These are phyloP conservation scores for Hipposideros larvatus DNA, from an alignment of 2,797 vertebrate species.

Conservation along the genomic window DNA sequence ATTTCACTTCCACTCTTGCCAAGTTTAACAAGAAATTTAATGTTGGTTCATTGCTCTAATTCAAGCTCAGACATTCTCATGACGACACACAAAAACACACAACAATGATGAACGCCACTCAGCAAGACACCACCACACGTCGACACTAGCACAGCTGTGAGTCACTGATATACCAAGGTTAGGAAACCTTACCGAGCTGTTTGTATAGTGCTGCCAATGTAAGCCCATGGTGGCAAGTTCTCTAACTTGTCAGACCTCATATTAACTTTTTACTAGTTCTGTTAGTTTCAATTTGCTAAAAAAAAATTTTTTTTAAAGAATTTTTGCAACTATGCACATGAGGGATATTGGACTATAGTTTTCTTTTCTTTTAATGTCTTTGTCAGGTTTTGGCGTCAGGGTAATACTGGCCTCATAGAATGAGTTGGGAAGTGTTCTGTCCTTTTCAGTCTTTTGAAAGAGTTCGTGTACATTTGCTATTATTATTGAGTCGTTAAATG, in stretches of 20 bases:
- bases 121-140: too few relatives aligned
- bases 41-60: too few relatives aligned
- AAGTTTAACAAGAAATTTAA: too few relatives aligned
- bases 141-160: too few relatives aligned
- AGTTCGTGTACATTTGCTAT: neutral
- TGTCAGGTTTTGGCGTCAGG: neutral
- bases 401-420: neutral
- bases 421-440: neutral
- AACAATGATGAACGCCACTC: too few relatives aligned
- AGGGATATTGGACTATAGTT: neutral
- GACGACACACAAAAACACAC: too few relatives aligned
- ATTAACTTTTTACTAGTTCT: neutral
- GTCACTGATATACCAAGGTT: too few relatives aligned
- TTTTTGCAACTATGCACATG: neutral
- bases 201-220: too few relatives aligned
- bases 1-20: too few relatives aligned
- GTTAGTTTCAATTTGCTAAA: neutral
- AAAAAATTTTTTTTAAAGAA: neutral
- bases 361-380: neutral
- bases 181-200: too few relatives aligned
- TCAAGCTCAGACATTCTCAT: too few relatives aligned
- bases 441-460: neutral
- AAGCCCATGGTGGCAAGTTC: too few relatives aligned
- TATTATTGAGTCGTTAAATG: conserved; percentile 9
- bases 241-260: neutral